Evolutionary conservation across 2,113 vertebrate genomes (phyloP).

Genomic region (Eudyptes chrysolophus): DNA sequence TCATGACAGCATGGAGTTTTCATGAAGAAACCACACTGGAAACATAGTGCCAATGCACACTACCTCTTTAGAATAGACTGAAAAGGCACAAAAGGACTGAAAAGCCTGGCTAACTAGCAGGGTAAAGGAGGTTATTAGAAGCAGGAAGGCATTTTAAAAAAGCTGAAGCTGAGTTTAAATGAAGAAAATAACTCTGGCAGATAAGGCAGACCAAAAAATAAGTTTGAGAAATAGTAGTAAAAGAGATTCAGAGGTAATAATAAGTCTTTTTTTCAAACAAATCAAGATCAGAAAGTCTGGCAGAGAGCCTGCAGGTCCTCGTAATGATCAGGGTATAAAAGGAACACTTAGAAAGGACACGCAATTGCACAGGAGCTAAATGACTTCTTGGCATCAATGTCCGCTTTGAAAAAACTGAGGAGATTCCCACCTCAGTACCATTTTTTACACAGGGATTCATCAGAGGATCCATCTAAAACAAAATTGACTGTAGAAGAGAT

Average conservation of each 20-base stretch:
- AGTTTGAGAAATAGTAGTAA: neutral
- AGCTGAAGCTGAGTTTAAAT: neutral
- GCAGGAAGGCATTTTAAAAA: neutral
- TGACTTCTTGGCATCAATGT: neutral
- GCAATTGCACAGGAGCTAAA: neutral
- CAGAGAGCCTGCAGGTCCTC: neutral
- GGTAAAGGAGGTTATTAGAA: slow-evolving; percentile 21
- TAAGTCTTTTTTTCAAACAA: neutral
- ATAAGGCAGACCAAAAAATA: neutral
- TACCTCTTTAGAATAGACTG: neutral
- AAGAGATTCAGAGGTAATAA: neutral
- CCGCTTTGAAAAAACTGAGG: neutral
- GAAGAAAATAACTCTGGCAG: slow-evolving; percentile 16
- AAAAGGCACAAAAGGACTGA: slow-evolving; percentile 2
- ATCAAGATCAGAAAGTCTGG: neutral
- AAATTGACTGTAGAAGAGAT: neutral
- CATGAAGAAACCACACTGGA: neutral
- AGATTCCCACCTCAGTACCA: neutral
- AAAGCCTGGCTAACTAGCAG: neutral
- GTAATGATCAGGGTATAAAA: slow-evolving; percentile 42
- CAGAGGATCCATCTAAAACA: neutral
- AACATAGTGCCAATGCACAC: neutral
- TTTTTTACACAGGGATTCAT: neutral
- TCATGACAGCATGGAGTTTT: neutral
- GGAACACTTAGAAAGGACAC: neutral